Percentiles rank a stretch among this genome's conserved stretches.
Evolutionary conservation across 2,888 invertebrate species (phyloP).

Genomic region (Pristionchus entomophagus): DNA sequence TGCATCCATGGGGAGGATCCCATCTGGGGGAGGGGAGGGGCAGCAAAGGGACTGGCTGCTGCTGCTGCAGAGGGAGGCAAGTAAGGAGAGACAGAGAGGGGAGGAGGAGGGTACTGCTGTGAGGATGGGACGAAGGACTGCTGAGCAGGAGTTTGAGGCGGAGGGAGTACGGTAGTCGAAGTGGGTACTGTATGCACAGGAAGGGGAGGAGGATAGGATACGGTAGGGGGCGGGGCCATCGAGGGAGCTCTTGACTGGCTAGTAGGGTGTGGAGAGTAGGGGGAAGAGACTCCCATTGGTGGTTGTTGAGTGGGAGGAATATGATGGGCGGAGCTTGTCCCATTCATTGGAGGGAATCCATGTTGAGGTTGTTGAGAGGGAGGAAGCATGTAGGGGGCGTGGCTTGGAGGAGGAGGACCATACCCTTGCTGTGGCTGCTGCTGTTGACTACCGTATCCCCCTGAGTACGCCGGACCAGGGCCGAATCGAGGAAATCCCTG

Average conservation of each 20-base stretch:
- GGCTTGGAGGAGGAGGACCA: conserved; percentile 6
- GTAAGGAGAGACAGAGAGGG: not conserved
- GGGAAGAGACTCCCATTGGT: not conserved
- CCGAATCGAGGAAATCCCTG: conserved; percentile 1
- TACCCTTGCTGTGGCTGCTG: conserved; percentile 35
- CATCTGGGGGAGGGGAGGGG: not conserved
- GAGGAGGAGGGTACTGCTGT: not conserved
- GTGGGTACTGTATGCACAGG: not conserved
- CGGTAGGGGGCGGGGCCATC: not conserved
- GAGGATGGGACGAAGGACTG: not conserved
- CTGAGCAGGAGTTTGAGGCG: not conserved
- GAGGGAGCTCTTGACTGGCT: not conserved
- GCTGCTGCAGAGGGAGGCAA: not conserved
- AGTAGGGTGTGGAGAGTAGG: not conserved
- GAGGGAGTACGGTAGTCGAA: not conserved
- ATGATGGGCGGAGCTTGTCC: conserved; percentile 4
- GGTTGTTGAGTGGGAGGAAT: conserved; percentile 5
- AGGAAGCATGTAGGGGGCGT: not conserved
- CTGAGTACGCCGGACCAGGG: not conserved
- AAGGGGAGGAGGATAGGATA: not conserved
- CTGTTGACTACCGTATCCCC: not conserved
- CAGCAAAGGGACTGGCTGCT: not conserved
- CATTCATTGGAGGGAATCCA: conserved; percentile 25
- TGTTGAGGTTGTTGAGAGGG: not conserved
- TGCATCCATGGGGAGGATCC: not conserved